These are phyloP conservation scores for Halcyon leucocephala DNA, from an alignment of 2,797 vertebrate genomes.

Conservation along the genomic window DNA sequence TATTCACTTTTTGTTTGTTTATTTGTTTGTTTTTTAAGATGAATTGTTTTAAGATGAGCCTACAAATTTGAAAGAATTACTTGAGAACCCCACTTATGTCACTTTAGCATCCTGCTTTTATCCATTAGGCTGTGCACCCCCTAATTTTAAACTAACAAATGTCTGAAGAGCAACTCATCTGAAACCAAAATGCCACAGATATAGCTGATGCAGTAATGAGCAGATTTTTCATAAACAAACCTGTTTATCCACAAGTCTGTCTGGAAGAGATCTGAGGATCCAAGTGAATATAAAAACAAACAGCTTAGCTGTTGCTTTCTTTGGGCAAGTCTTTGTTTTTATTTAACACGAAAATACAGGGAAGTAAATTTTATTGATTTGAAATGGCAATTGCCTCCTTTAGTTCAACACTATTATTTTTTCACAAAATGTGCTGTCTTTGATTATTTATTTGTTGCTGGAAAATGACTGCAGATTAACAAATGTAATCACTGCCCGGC, in stretches of 20 bases:
- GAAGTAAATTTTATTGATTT: constrained; percentile 46
- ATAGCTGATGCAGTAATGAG: not conserved
- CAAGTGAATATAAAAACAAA: constrained; percentile 34
- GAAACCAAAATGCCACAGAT: not conserved
- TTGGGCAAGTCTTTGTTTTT: constrained; percentile 22
- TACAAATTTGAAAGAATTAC: not conserved
- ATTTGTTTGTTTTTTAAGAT: constrained; percentile 36
- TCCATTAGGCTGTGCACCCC: not conserved
- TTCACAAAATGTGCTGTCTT: constrained; percentile 36
- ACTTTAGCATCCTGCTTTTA: not conserved
- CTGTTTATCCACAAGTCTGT: constrained; percentile 36
- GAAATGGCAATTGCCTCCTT: constrained; percentile 52
- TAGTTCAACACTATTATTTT: constrained; percentile 41
- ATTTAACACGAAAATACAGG: constrained; percentile 50
- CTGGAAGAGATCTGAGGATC: constrained; percentile 13
- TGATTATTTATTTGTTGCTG: constrained; percentile 57
- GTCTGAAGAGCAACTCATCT: not conserved
- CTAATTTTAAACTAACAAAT: not conserved
- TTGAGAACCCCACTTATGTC: not conserved
- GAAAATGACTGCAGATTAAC: constrained; percentile 50
- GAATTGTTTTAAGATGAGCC: constrained; percentile 33
- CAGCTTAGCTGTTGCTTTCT: constrained; percentile 19
- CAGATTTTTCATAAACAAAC: constrained; percentile 53
- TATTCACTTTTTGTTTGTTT: constrained; percentile 37
- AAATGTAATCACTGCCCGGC: constrained; percentile 38